A percentile compares a stretch with the other conserved stretches of the same genome.
Evolutionary conservation across 2,888 invertebrate genomes (phyloP).

Genomic region (Unio pictorum): DNA sequence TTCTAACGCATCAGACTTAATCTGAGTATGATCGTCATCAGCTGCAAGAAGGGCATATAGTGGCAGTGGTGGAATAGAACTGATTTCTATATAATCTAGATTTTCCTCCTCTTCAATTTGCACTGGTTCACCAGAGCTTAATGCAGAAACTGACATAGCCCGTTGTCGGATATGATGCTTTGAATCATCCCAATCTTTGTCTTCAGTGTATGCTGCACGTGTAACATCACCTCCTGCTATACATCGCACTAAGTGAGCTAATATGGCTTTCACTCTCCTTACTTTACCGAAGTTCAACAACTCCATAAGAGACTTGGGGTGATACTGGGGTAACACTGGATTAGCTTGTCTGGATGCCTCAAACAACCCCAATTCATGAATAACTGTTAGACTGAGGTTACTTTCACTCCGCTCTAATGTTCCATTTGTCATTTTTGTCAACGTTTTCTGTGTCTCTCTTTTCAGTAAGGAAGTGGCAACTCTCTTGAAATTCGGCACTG

Average conservation of each 20-base stretch:
- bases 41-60: conserved; percentile 96
- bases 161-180: conserved; percentile 32
- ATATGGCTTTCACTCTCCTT: conserved; percentile 96
- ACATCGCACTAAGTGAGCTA: conserved; percentile 93
- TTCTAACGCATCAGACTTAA: conserved; percentile 35
- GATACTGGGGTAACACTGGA: conserved; percentile 98
- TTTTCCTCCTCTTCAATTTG: conserved; percentile 50
- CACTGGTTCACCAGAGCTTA: conserved; percentile 39
- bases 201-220: conserved; percentile 38
- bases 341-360: conserved; percentile 98
- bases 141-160: conserved; percentile 36
- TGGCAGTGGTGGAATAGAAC: conserved; percentile 97
- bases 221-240: conserved; percentile 63
- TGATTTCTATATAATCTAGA: conserved; percentile 84
- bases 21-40: conserved; percentile 75
- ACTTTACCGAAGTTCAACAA: conserved; percentile 96
- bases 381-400: conserved; percentile 56
- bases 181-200: conserved; percentile 42
- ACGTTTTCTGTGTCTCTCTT: conserved; percentile 22
- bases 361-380: conserved; percentile 79
- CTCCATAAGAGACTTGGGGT: conserved; percentile 99
- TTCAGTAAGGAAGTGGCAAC: conserved; percentile 26
- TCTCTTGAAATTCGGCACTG: conserved; percentile 57
- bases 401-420: conserved; percentile 57
- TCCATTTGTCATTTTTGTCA: conserved; percentile 26